Conservation (phyloP, 2,797 vertebrate species). For the Spinus pinus region DNA sequence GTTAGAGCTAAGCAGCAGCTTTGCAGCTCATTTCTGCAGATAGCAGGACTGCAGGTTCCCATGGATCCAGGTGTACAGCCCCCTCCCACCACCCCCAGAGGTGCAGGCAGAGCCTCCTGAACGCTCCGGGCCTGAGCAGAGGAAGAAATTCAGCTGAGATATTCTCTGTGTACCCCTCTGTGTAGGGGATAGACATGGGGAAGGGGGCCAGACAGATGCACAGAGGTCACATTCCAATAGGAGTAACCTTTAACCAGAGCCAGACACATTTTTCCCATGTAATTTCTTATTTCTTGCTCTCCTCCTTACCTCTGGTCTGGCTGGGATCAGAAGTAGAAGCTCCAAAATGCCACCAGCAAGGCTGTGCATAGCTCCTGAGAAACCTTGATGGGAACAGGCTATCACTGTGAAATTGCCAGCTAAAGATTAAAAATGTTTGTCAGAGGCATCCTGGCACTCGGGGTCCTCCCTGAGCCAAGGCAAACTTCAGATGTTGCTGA, state of each 20-base stretch:
- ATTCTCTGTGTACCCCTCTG: background rate
- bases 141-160: background rate
- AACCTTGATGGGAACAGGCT: too few relatives aligned
- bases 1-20: background rate
- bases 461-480: background rate
- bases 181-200: fast-evolving
- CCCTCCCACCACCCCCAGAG: background rate
- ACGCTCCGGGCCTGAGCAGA: background rate
- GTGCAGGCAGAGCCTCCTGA: background rate
- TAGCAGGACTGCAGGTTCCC: background rate
- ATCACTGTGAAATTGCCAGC: fast-evolving
- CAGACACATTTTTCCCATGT: background rate
- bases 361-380: background rate
- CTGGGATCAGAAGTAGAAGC: background rate
- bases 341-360: background rate
- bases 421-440: background rate
- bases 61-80: background rate
- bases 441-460: background rate
- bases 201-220: fast-evolving
- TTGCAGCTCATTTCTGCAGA: background rate
- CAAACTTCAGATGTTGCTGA: background rate
- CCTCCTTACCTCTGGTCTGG: background rate
- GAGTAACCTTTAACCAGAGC: background rate
- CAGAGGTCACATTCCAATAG: fast-evolving
- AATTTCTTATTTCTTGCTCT: background rate